Evolutionary conservation across 1,140 invertebrate genomes (phyloP), one percentile per base, ranked within the genome.

Genomic region (Drosophila grimshawi): DNA sequence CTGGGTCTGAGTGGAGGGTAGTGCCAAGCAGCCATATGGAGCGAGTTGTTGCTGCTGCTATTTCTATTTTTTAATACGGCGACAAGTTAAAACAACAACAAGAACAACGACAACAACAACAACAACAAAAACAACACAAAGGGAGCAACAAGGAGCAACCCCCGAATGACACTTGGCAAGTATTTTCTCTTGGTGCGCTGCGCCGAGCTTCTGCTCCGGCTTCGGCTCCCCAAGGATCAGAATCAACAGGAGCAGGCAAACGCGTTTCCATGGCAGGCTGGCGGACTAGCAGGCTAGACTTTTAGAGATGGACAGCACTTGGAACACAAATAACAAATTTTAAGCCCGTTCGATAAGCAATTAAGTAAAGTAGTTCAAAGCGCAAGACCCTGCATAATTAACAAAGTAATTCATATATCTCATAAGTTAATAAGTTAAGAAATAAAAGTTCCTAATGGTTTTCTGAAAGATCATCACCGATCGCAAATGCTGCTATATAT

Each of bases 1-100:
- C 27, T 37, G 35, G 19, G n/a, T 45, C 49, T 37, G 49, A 43
- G 30, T 29, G 2, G 10, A n/a, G 48, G 60, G 39, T 51, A 52
- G 39, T 35, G 48, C 45, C 29, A 33, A 62, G 27, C 71, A 57
- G 62, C 86, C 86, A 85, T 90, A 82, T 90, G 86, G 86, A 82
- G 73, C 63, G 27, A 68, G 66, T 37, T 66, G 53, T 52, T 80
- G 60, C 65, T 64, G 51, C 59, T 89, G 76, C 67, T 72, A 62
- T 86, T 81, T 79, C 60, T 86, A 81, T 86, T 86, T 86, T 86
- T 86, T 86, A 86, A 86, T 86, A 74, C 82, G 57, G 81, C 81
- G 69, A 70, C 82, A 86, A 86, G 66, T 86, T 75, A 78, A 86
- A 78, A 78, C 81, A 86, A 78, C 80, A 78, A 71, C 45, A 69